These are phyloP conservation scores for Vidua chalybeata DNA, from an alignment of 2,113 vertebrate species.

Conservation along the genomic window DNA sequence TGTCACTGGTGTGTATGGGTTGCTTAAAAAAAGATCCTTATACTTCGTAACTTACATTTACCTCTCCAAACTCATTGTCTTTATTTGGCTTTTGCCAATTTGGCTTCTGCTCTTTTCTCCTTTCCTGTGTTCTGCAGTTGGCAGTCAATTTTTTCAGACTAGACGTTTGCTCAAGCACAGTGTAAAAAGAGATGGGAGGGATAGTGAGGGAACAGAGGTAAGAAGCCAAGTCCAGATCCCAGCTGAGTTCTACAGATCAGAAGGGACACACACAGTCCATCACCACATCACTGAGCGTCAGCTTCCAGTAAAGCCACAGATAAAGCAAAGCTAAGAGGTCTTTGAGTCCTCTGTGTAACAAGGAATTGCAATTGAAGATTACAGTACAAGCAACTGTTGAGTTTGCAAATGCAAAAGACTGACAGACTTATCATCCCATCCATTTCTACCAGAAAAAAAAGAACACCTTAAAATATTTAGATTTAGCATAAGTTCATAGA, in stretches of 20 bases:
- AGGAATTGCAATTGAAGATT: not conserved
- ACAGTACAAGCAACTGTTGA: not conserved
- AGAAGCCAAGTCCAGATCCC: not conserved
- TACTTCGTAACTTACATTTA: not conserved
- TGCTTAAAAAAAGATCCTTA: not conserved
- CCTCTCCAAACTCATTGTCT: not conserved
- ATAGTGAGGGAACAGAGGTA: not conserved
- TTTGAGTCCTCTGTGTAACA: not conserved
- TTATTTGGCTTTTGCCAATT: not conserved
- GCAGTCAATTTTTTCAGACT: not conserved
- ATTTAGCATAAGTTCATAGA: not conserved
- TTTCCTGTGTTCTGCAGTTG: not conserved
- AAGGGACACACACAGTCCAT: not conserved
- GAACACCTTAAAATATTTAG: not conserved
- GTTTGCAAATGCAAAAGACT: not conserved
- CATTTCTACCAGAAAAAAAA: not conserved
- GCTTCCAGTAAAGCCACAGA: not conserved
- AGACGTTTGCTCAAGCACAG: not conserved
- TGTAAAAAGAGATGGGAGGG: not conserved
- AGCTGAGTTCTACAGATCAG: not conserved
- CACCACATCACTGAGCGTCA: not conserved
- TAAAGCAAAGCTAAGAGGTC: not conserved
- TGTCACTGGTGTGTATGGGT: fast-evolving
- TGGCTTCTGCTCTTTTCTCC: not conserved
- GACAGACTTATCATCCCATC: not conserved